Percentiles rank a stretch among this genome's conserved stretches.
phyloP scores from a whole-genome alignment of 2,888 invertebrate species.

The Orthonevra nobilis region DNA sequence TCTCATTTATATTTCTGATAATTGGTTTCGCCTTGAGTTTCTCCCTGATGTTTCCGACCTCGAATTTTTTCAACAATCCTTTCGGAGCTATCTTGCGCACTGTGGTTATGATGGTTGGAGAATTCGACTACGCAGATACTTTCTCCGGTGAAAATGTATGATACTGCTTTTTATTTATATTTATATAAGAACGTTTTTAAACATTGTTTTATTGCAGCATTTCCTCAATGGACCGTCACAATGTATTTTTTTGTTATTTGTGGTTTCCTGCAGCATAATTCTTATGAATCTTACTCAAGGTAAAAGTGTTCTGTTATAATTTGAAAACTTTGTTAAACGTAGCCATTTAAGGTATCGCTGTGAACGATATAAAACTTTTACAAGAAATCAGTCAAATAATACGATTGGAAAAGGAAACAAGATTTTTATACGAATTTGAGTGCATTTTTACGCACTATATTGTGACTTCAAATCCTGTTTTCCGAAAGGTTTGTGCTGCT shows the following conservation, averaged over 20 bases:
- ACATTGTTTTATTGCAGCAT: background rate
- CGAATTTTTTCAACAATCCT: conserved; percentile 79
- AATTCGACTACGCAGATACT: conserved; percentile 81
- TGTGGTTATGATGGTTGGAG: conserved; percentile 83
- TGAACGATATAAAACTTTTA: conserved; percentile 81
- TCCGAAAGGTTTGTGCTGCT: conserved; percentile 67
- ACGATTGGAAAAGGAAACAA: conserved; percentile 71
- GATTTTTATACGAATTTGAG: conserved; percentile 71
- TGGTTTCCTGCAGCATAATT: conserved; percentile 81
- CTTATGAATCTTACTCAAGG: conserved; percentile 81
- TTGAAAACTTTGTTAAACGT: background rate
- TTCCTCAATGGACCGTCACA: conserved; percentile 76
- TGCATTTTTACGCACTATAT: conserved; percentile 68
- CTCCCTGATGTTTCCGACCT: conserved; percentile 81
- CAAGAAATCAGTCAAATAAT: conserved; percentile 73
- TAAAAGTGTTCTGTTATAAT: conserved; percentile 26
- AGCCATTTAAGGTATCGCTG: conserved; percentile 81
- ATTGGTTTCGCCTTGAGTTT: conserved; percentile 82
- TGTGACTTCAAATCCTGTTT: conserved; percentile 61
- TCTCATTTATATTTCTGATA: conserved; percentile 82
- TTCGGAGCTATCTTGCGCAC: conserved; percentile 81
- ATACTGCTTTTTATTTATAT: background rate
- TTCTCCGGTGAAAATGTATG: conserved; percentile 74
- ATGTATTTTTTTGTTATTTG: conserved; percentile 81
- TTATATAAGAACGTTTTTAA: background rate